Base-by-base conservation (phyloP, 2,113 vertebrate genomes). In the Ictalurus punctatus region DNA sequence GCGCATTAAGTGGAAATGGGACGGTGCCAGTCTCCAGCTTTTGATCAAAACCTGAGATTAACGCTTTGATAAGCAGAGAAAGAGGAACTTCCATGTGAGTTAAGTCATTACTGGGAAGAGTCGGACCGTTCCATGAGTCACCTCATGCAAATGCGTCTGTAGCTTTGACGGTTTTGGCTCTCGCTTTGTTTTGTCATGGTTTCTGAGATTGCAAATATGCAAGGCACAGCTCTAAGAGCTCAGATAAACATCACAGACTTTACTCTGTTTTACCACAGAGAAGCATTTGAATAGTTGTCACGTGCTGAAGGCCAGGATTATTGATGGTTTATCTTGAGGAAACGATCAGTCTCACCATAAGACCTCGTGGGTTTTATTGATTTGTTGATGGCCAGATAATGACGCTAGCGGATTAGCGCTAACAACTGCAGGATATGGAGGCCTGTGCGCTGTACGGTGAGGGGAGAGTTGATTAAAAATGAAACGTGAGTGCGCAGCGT, bases 51-150 rank as follows among this genome's bases (percentile, higher is more conserved):
- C 19, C 13, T 56, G 23, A 90, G 89, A 91, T 90, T 87, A 85
- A 54, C 52, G 65, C 81, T 58, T 63, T 17, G 63, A 85, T 27
- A 84, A 71, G 14, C 73, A 8, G 23, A 85, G 78, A 92, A 92
- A 91, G 90, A 92, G 92, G 92, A 92, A 92, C 92, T 91, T 56
- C 52, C 52, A 44, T 34, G 12, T 56, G 74, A 86, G 16, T 67
- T 52, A 44, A 65, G 52, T 88, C 81, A 79, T 90, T 89, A 88
- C 74, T 40, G 44, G 58, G 88, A 91, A 89, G 13, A 25, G 12
- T 59, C 54, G 71, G 80, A 67, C 86, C 73, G 91, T 91, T 90
- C 88, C 40, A 87, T 90, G 21, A 63, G 44, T 85, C 59, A 74
- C 16, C 13, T 58, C 69, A 92, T 92, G 90, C 90, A 92, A 92